These are phyloP conservation scores for Psilopsiagon aymara DNA, from an alignment of 2,113 vertebrate genomes.

Conservation along the genomic window DNA sequence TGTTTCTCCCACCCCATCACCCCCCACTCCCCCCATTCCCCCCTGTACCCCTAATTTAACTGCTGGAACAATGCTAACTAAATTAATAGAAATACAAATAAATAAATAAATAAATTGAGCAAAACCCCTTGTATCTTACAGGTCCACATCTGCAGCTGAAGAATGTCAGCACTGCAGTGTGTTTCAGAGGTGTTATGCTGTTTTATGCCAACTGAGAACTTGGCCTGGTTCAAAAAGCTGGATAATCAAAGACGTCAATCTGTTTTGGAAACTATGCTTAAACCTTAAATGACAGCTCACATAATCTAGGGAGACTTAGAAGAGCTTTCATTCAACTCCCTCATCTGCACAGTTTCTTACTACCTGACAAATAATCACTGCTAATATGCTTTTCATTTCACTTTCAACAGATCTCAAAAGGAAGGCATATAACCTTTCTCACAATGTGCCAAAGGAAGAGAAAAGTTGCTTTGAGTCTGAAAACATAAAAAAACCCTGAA, in stretches of 20 bases:
- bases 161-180: not conserved
- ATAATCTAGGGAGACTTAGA: not conserved
- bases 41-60: not conserved
- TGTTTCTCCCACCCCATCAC: not conserved
- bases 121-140: not conserved
- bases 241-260: not conserved
- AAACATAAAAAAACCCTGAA: not conserved
- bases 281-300: not conserved
- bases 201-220: not conserved
- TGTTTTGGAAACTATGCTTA: not conserved
- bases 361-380: slow-evolving; percentile 32
- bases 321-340: slow-evolving; percentile 30
- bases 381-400: not conserved
- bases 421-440: not conserved
- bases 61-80: not conserved
- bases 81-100: not conserved
- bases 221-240: not conserved
- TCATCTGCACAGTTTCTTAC: not conserved
- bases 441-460: not conserved
- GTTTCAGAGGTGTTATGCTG: not conserved
- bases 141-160: not conserved
- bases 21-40: not conserved
- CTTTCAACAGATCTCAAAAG: slow-evolving; percentile 32
- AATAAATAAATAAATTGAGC: not conserved
- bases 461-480: not conserved